Evolutionary conservation across 2,797 vertebrate genomes (phyloP).

Genomic region (Decapterus maruadsi): DNA sequence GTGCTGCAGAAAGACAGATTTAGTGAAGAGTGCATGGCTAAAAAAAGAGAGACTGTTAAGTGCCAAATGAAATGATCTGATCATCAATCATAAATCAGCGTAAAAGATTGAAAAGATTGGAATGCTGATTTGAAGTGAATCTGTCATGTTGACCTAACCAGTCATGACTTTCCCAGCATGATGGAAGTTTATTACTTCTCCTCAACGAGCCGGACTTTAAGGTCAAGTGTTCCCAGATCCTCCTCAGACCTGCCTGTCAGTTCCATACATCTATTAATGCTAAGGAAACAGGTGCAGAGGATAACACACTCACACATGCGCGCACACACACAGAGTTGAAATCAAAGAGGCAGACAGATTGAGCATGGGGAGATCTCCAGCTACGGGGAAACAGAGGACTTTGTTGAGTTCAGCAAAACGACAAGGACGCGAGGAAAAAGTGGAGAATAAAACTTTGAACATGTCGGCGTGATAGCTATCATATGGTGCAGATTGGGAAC

Average conservation of each 20-base stretch:
- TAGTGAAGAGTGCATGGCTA: too few relatives aligned
- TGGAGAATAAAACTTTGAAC: not conserved
- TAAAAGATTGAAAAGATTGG: too few relatives aligned
- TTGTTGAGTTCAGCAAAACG: slow-evolving; percentile 40
- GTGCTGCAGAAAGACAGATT: too few relatives aligned
- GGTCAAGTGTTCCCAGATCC: too few relatives aligned
- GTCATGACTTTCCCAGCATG: too few relatives aligned
- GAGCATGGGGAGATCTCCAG: slow-evolving; percentile 33
- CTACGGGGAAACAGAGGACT: slow-evolving; percentile 8
- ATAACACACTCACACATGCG: not conserved
- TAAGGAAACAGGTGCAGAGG: slow-evolving; percentile 37
- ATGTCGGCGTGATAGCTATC: not conserved
- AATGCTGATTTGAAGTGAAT: too few relatives aligned
- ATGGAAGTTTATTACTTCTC: too few relatives aligned
- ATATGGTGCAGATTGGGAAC: not conserved
- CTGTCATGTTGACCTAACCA: too few relatives aligned
- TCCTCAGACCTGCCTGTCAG: slow-evolving; percentile 18
- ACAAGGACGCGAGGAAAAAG: slow-evolving; percentile 22
- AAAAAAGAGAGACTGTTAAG: too few relatives aligned
- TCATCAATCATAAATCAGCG: too few relatives aligned
- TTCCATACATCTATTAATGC: slow-evolving; percentile 19
- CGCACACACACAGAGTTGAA: slow-evolving; percentile 1
- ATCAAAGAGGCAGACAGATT: slow-evolving; percentile 53
- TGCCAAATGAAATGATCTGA: too few relatives aligned
- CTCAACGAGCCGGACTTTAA: too few relatives aligned